These are phyloP conservation scores for Sepioteuthis lessoniana DNA, from an alignment of 2,888 invertebrate genomes.

Conservation along the genomic window DNA sequence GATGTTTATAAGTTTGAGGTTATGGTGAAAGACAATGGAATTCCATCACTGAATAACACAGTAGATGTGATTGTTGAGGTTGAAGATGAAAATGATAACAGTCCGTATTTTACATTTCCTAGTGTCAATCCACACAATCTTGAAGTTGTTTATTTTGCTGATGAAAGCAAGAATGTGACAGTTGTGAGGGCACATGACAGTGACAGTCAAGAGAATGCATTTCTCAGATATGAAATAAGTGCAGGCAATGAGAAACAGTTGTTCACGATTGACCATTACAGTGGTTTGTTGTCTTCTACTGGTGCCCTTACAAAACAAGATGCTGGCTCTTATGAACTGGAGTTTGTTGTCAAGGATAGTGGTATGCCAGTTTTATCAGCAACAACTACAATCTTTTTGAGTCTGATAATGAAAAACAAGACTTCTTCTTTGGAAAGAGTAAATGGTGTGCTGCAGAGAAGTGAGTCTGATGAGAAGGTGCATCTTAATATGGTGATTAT, in stretches of 20 bases:
- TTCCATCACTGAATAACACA: background rate
- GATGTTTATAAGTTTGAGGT: slow-evolving; percentile 33
- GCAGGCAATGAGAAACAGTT: slow-evolving; percentile 33
- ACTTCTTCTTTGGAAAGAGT: slow-evolving; percentile 9
- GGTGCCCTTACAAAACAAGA: slow-evolving; percentile 33
- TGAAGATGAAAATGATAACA: slow-evolving; percentile 33
- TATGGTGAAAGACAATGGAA: slow-evolving; percentile 13
- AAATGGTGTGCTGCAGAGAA: slow-evolving; percentile 1
- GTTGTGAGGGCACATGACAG: slow-evolving; percentile 23
- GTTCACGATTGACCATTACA: slow-evolving; percentile 12
- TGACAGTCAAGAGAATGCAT: slow-evolving; percentile 33
- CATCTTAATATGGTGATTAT: slow-evolving; percentile 33
- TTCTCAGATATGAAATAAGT: background rate
- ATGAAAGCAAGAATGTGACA: background rate
- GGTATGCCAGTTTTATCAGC: slow-evolving; percentile 5
- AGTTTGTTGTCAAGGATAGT: background rate
- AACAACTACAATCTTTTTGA: background rate
- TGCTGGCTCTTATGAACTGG: slow-evolving; percentile 1
- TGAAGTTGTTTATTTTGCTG: background rate
- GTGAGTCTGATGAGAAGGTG: background rate
- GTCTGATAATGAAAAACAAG: background rate
- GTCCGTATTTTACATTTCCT: background rate
- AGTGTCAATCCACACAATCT: background rate
- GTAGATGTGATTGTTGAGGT: slow-evolving; percentile 33
- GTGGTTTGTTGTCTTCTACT: slow-evolving; percentile 33